phyloP scores from a whole-genome alignment of 2,113 vertebrate species.

The Pteronura brasiliensis region DNA sequence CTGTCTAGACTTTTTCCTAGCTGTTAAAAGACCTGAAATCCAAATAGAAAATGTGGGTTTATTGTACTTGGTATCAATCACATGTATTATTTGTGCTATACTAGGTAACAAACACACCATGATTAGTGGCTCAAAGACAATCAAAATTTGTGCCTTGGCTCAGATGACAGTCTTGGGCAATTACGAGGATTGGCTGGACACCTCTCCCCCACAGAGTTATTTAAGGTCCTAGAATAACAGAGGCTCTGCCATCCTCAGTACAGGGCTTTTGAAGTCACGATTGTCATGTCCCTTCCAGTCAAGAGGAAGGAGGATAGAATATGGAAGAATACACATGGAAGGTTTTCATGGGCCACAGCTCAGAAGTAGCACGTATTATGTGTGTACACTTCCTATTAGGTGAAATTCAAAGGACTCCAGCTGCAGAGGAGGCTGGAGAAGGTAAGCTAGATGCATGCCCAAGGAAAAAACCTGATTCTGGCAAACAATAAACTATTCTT shows the following conservation, averaged over 20 bases:
- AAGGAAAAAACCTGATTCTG: neutral
- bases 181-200: neutral
- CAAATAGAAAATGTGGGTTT: neutral
- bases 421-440: neutral
- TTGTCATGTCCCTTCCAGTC: neutral
- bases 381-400: neutral
- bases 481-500: neutral
- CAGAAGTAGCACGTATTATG: neutral
- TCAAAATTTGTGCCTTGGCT: neutral
- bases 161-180: neutral
- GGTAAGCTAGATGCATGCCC: accelerated
- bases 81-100: neutral
- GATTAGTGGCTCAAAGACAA: neutral
- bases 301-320: neutral
- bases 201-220: neutral
- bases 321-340: too few relatives aligned
- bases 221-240: neutral
- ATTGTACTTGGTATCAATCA: neutral
- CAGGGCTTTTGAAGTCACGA: neutral
- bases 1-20: neutral
- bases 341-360: neutral
- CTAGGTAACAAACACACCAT: neutral
- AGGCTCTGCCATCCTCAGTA: neutral
- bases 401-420: neutral
- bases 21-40: neutral